Evolutionary conservation across 2,888 invertebrate genomes (phyloP).

Genomic region (Noctua comes): DNA sequence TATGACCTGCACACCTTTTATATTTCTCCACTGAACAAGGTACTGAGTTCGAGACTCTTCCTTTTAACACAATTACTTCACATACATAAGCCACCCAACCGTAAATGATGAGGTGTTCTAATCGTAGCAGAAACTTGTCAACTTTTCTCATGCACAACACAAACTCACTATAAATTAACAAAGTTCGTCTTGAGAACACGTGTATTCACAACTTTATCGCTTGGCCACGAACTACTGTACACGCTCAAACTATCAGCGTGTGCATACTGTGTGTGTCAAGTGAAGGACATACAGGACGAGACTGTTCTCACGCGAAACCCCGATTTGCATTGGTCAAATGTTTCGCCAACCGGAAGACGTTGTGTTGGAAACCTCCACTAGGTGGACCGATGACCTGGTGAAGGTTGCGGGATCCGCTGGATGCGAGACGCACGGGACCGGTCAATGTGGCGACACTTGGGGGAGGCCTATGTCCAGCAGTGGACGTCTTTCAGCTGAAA

Average conservation of each 20-base stretch:
- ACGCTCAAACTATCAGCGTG: background rate
- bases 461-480: too few relatives aligned
- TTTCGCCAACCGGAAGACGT: too few relatives aligned
- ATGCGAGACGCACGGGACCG: too few relatives aligned
- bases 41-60: too few relatives aligned
- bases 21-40: too few relatives aligned
- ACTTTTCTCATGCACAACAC: conserved; percentile 13
- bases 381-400: too few relatives aligned
- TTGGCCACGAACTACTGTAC: background rate
- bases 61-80: background rate
- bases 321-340: too few relatives aligned
- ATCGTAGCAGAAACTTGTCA: conserved; percentile 27
- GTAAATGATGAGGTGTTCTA: conserved; percentile 7
- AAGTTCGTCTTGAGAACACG: conserved; percentile 35
- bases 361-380: too few relatives aligned
- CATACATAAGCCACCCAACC: background rate
- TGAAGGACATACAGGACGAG: background rate
- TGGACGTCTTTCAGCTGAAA: too few relatives aligned
- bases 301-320: background rate
- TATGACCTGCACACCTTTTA: too few relatives aligned
- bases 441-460: too few relatives aligned
- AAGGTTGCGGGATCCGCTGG: too few relatives aligned
- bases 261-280: background rate
- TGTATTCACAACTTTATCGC: background rate
- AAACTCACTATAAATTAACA: conserved; percentile 45